Base-by-base conservation (phyloP, 1,140 invertebrate species). In the Eriosoma lanigerum region DNA sequence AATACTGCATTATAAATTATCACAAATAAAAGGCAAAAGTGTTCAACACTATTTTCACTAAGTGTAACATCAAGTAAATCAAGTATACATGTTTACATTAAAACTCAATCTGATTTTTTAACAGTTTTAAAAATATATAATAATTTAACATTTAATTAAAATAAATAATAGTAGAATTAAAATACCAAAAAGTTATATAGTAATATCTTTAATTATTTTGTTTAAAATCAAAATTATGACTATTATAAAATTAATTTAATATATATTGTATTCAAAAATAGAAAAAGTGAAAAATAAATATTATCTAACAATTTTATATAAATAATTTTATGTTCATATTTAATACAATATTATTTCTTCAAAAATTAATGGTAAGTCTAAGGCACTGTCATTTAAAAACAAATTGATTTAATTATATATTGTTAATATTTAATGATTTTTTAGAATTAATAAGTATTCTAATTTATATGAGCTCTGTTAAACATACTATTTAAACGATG, bases 61-160 rank as follows among this genome's bases (percentile, higher is more conserved):
- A 52, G 68, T 70, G 68, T 24, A 26, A 70, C 13, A 68, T 48
- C 15, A 15, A 26, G 12, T 24, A 68, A 26, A 24, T 62, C 26
- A 29, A 29, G 17, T 24, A 44, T 32, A 64, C 32, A 44, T 4
- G 15, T 38, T 4, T 38, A 38, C 32, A 46, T n/a, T n/a, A n/a
- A n/a, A n/a, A n/a, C n/a, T n/a, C n/a, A n/a, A n/a, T n/a, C n/a
- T n/a, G 1, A 46, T 24, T 46, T 32, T 66, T 46, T 46, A 46
- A 68, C 64, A 68, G 13, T 24, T 46, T 68, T 68, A 68, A 68
- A 68, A 46, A 68, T 68, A 46, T 68, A 68, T 24, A 68, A 68
- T 68, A 15, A 17, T 46, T 21, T 68, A 68, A 68, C 64, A 68
- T 68, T 68, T 68, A 46, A 68, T 70, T 46, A 12, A 46, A 13